Evolutionary conservation across 92 coral and sea anemone species (phyloP), one percentile per base, ranked within the genome.

Genomic region (Actinernus sp.): DNA sequence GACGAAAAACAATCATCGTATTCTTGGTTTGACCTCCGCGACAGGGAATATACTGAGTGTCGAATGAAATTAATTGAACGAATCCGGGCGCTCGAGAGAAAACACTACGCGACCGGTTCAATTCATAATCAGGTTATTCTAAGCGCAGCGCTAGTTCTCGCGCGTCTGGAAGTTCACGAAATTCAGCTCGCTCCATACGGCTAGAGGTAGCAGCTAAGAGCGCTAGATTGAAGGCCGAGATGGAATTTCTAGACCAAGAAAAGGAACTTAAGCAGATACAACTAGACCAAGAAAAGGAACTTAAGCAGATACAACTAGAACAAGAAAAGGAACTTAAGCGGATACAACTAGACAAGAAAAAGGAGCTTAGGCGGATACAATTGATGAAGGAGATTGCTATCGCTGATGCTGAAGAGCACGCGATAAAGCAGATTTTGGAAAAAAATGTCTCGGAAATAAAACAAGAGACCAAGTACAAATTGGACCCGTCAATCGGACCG

Each of bases 361-460:
- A 26, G 16, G 60, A 76, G 34, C 66, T 65, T 24, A 65, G 38
- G 23, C 66, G 44, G 5, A 16, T 76, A 25, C 59, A 67, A 67
- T 59, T 77, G n/a, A n/a, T n/a, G 28, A 77, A 65, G 17, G 83
- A 76, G 20, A 45, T 77, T 49, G 76, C 84, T 19, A 25, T 66
- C 13, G 76, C 71, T 10, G 55, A 77, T 16, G 77, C 84, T 8
- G 71, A 67, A 49, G 84, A 77, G 32, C 13, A 61, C 26, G 68
- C 58, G 26, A 38, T 26, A 55, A 48, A 34, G 3, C 26, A 31
- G 0, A 16, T 70, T 13, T 23, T 38, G 7, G 77, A 55, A 10
- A 50, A 69, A 55, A 5, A n/a, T n/a, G n/a, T n/a, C n/a, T n/a
- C n/a, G n/a, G n/a, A n/a, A n/a, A n/a, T n/a, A n/a, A n/a, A 66